Evolutionary conservation across 2,888 invertebrate genomes (phyloP), one percentile per base, ranked within the genome.

Genomic region (Brachyptera putata): DNA sequence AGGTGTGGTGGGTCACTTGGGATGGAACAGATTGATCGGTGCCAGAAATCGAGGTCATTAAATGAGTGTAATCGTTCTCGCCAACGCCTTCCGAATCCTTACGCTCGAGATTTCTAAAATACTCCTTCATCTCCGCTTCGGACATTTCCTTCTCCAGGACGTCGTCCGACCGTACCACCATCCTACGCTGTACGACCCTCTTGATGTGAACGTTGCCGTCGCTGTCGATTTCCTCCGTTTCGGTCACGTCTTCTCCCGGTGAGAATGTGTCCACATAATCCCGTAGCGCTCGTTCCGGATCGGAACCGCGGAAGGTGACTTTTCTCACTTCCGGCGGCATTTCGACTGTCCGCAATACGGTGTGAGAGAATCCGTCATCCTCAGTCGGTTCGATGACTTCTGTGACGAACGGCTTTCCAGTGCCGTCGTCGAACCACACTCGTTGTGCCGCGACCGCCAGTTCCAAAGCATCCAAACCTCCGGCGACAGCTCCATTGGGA

Each of bases 151-250:
- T 43, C 9, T 55, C 34, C 4, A 24, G 66, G 24, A 69, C 57
- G 26, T 70, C 68, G 18, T 69, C 69, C 25, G 69, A 72, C 68
- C 71, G 72, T 9, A 79, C 69, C 25, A 80, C 73, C 57, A 78
- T 73, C 36, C 78, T 70, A 64, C 75, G 76, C 66, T 79, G 77
- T 3, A 80, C 75, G 1, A 79, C 75, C 61, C 76, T 70, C 65
- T 74, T 78, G 1, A 77, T 70, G 65, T 79, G 79, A 14, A 83
- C 76, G 67, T 81, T 81, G 7, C 83, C 81, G 64, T 74, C 73
- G 37, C 73, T 74, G 67, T 81, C 81, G 1, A 76, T 70, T 65
- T 78, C 77, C 68, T 78, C 75, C 16, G 75, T 76, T 70, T 81
- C 79, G 59, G 76, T 72, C 13, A 77, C 73, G 62, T 78, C 76